phyloP scores from a whole-genome alignment of 2,797 vertebrate species.

The Trichosurus vulpecula region DNA sequence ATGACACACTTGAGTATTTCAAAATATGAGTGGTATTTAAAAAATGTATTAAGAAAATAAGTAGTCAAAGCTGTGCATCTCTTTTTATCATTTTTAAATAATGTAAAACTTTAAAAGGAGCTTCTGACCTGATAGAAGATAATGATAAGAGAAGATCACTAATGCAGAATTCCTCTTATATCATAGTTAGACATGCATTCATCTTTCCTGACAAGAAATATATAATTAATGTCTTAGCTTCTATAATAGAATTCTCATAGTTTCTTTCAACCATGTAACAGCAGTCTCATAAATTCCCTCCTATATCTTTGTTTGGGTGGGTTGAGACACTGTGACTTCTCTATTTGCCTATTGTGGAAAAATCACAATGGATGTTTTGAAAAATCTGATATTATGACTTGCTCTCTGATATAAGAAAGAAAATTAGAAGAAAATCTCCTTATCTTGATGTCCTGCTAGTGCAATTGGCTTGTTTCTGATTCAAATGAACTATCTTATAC shows the following conservation, averaged over 20 bases:
- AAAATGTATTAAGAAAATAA: slow-evolving; percentile 31
- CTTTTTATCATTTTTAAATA: slow-evolving; percentile 54
- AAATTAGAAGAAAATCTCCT: background rate
- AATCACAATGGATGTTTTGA: slow-evolving; percentile 22
- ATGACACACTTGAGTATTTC: slow-evolving; percentile 51
- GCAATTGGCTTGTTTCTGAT: background rate
- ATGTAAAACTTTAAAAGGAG: slow-evolving; percentile 54
- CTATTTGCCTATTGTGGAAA: background rate
- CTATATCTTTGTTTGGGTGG: slow-evolving; percentile 24
- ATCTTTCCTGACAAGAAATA: slow-evolving; percentile 73
- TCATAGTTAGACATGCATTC: slow-evolving; percentile 55
- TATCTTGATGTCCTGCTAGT: background rate
- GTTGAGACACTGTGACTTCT: slow-evolving; percentile 18
- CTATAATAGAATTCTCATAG: slow-evolving; percentile 63
- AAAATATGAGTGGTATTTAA: slow-evolving; percentile 58
- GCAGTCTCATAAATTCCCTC: slow-evolving; percentile 25
- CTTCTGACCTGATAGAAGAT: background rate
- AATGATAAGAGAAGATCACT: slow-evolving; percentile 24
- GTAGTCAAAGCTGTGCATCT: slow-evolving; percentile 9
- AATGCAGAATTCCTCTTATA: slow-evolving; percentile 28
- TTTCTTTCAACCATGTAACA: slow-evolving; percentile 56
- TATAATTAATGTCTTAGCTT: slow-evolving; percentile 74
- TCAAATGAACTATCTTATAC: background rate
- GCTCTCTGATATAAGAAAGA: slow-evolving; percentile 6
- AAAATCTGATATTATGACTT: slow-evolving; percentile 40